A percentile compares a stretch with the other conserved stretches of the same genome.
Evolutionary conservation across 2,888 invertebrate genomes (phyloP).

Genomic region (Rotaria sp.): DNA sequence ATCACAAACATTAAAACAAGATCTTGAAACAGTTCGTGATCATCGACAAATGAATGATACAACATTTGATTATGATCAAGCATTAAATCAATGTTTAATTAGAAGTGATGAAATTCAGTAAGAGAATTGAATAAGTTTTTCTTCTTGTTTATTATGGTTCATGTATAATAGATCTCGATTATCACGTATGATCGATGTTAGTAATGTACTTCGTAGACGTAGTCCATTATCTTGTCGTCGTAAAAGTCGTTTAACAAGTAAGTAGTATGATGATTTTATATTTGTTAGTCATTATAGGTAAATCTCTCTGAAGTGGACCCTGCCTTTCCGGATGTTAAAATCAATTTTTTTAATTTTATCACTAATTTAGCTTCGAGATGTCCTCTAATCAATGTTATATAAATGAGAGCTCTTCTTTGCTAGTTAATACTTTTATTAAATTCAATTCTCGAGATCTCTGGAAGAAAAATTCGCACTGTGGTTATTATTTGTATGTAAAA

Average conservation of each 20-base stretch:
- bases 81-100: constrained; percentile 6
- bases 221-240: constrained; percentile 24
- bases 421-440: too few species aligned
- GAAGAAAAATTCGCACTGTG: too few species aligned
- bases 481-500: too few species aligned
- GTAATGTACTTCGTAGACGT: neutral
- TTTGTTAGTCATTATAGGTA: too few species aligned
- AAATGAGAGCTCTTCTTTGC: too few species aligned
- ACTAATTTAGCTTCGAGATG: too few species aligned
- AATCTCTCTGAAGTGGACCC: too few species aligned
- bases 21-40: constrained; percentile 5
- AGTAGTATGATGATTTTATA: neutral
- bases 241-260: constrained; percentile 9
- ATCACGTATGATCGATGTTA: constrained; percentile 28
- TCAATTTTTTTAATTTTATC: too few species aligned
- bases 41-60: constrained; percentile 10
- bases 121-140: neutral
- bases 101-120: constrained; percentile 25
- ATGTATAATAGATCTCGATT: neutral
- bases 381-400: too few species aligned
- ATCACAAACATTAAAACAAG: neutral
- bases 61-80: constrained; percentile 13
- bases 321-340: too few species aligned
- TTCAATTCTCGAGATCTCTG: too few species aligned
- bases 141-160: neutral